phyloP scores from a whole-genome alignment of 2,113 vertebrate genomes.

The Catharus fuscescens region DNA sequence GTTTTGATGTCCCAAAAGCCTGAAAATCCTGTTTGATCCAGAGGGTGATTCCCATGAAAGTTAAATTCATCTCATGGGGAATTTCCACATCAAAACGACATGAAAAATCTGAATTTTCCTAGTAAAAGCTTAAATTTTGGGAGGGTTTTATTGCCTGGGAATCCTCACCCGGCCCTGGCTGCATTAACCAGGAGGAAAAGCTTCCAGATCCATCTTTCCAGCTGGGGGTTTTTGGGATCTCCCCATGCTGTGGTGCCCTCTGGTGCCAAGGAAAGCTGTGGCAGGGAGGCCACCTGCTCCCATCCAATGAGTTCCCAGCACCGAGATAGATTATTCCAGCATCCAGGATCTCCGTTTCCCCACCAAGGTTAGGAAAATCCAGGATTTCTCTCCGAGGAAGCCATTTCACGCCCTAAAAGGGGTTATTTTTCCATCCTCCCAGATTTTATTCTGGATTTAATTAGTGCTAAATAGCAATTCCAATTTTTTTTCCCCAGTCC shows the following conservation, averaged over 20 bases:
- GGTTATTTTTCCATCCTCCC: neutral
- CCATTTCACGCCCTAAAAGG: rapidly evolving
- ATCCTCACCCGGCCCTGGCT: neutral
- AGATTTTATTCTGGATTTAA: neutral
- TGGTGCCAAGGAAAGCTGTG: neutral
- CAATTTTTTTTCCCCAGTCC: neutral
- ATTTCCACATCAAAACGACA: neutral
- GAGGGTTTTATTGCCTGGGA: rapidly evolving
- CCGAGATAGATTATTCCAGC: neutral
- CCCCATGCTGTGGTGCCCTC: slow-evolving; percentile 20
- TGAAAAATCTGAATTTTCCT: neutral
- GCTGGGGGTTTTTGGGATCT: neutral
- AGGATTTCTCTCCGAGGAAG: neutral
- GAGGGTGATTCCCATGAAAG: neutral
- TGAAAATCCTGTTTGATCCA: neutral
- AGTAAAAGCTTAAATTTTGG: rapidly evolving
- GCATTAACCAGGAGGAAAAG: neutral
- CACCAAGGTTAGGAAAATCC: neutral
- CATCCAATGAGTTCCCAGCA: neutral
- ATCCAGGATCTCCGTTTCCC: neutral
- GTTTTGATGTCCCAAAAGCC: neutral
- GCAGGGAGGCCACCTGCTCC: neutral
- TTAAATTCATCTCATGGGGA: neutral
- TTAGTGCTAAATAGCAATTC: neutral
- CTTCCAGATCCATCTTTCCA: neutral